phyloP scores from a whole-genome alignment of 37 sponge, comb jelly and placozoan species.

The Cladorhizidae sp. region DNA sequence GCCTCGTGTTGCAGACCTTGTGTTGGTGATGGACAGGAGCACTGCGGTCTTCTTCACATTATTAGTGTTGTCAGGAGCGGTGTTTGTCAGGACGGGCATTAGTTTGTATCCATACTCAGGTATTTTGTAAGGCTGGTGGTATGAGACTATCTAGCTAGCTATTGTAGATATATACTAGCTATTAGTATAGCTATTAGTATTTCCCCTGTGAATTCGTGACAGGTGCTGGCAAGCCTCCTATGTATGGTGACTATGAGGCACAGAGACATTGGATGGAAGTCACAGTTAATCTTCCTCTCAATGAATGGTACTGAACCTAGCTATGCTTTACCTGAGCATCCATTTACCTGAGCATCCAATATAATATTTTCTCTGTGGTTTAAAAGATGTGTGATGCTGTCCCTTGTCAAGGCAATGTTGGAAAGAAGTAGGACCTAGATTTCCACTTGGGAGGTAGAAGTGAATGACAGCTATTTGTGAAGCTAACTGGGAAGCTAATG shows the following conservation, averaged over 20 bases:
- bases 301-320: slow-evolving; percentile 68
- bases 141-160: too few species aligned
- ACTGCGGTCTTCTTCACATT: background rate
- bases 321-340: background rate
- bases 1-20: too few species aligned
- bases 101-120: slow-evolving; percentile 77
- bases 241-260: slow-evolving; percentile 96
- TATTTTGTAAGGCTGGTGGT: background rate
- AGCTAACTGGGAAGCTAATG: too few species aligned
- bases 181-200: background rate
- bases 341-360: background rate
- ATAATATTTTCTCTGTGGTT: background rate
- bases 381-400: background rate
- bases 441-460: too few species aligned
- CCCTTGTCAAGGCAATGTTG: too few species aligned
- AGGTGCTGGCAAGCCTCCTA: slow-evolving; percentile 74
- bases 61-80: slow-evolving; percentile 20
- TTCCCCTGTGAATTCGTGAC: background rate
- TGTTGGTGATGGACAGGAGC: too few species aligned
- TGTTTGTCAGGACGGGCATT: slow-evolving; percentile 60
- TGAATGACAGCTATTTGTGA: too few species aligned
- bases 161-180: background rate
- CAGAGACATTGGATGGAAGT: slow-evolving; percentile 99
- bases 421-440: too few species aligned
- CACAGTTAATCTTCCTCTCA: slow-evolving; percentile 77